A percentile compares a stretch with the other conserved stretches of the same genome.
Conservation (phyloP, 2,797 vertebrate species). For the Halcyon chelicuti region DNA sequence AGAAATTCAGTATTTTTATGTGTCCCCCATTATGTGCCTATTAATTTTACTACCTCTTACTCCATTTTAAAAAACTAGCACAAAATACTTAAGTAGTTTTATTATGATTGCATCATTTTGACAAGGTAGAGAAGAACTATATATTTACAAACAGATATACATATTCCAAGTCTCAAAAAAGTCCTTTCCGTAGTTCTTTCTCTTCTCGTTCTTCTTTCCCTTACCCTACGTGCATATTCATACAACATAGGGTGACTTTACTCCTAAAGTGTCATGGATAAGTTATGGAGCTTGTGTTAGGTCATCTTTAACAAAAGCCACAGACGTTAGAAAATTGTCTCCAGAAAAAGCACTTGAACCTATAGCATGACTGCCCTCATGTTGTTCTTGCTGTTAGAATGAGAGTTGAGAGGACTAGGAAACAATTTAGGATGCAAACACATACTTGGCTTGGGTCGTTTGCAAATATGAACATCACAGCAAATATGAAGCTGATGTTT, state of each 20-base stretch:
- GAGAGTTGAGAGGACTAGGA: not conserved
- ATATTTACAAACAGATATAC: slow-evolving; percentile 23
- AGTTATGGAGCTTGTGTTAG: not conserved
- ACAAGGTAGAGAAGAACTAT: not conserved
- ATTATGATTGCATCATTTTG: not conserved
- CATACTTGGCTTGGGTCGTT: not conserved
- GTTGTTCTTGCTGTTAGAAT: not conserved
- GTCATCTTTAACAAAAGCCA: not conserved
- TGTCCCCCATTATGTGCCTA: not conserved
- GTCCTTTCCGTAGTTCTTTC: not conserved
- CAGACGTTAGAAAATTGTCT: not conserved
- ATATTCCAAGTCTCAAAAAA: not conserved
- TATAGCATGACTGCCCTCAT: not conserved
- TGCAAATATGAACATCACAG: not conserved
- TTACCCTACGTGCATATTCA: not conserved
- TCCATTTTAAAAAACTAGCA: slow-evolving; percentile 30
- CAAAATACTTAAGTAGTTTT: slow-evolving; percentile 33
- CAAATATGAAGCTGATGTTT: not conserved
- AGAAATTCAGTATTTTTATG: not conserved
- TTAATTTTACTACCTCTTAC: not conserved
- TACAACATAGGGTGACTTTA: not conserved
- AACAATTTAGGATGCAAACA: not conserved
- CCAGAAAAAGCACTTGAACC: not conserved
- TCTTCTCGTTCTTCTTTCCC: not conserved
- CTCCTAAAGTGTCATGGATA: not conserved